phyloP scores from a whole-genome alignment of 2,888 invertebrate genomes.

The Campoplex nolae region DNA sequence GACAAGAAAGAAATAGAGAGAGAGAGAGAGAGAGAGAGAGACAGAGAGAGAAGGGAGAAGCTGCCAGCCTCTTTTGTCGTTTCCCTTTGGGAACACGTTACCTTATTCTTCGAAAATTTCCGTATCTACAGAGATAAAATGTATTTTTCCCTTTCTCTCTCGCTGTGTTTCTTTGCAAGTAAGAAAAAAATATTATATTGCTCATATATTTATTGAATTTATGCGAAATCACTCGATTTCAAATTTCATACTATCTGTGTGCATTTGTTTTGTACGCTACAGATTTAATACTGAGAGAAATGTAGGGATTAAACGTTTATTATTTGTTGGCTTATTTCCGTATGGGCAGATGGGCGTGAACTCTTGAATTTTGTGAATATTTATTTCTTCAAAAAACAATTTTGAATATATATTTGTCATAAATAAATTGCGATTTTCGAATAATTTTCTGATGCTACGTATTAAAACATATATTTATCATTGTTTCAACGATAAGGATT shows the following conservation, averaged over 20 bases:
- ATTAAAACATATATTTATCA: background rate
- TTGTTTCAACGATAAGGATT: background rate
- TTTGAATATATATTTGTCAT: background rate
- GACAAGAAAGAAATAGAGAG: constrained; percentile 11
- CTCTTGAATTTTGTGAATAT: background rate
- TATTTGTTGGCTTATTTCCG: background rate
- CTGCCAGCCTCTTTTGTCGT: constrained; percentile 30
- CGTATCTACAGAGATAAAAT: background rate
- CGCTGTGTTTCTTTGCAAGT: background rate
- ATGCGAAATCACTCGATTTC: background rate
- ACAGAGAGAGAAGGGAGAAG: background rate
- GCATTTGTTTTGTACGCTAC: background rate
- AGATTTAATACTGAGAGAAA: background rate
- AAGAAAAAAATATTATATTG: background rate
- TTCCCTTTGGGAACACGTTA: constrained; percentile 24
- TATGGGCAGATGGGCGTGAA: background rate
- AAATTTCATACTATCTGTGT: background rate
- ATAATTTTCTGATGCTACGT: background rate
- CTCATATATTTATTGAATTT: background rate
- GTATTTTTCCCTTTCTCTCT: background rate
- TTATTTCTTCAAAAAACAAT: background rate
- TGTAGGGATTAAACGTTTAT: background rate
- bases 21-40: background rate
- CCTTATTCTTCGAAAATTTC: background rate
- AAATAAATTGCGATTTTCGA: background rate